Conservation (phyloP, 2,888 invertebrate species). For the Geotrupes spiniger region DNA sequence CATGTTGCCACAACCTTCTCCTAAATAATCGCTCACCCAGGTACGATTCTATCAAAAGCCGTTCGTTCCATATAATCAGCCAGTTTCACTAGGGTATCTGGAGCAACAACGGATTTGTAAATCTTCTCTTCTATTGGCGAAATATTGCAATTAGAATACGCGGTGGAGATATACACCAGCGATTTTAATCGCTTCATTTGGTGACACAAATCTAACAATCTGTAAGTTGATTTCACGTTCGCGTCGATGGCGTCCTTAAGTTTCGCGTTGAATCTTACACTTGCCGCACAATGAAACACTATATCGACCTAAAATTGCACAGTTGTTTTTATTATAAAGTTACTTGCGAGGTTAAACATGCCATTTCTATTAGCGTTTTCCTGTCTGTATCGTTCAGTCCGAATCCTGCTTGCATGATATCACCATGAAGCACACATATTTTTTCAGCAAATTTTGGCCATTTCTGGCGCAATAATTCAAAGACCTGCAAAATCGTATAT, state of each 20-base stretch:
- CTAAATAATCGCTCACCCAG: constrained; percentile 23
- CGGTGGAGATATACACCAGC: constrained; percentile 45
- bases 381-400: constrained; percentile 15
- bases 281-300: constrained; percentile 38
- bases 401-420: constrained; percentile 23
- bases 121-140: constrained; percentile 47
- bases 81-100: constrained; percentile 44
- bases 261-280: constrained; percentile 34
- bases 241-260: constrained; percentile 32
- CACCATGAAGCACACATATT: constrained; percentile 34
- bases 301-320: constrained; percentile 29
- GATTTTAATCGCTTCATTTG: constrained; percentile 32
- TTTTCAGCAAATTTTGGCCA: constrained; percentile 25
- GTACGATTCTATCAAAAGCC: constrained; percentile 37
- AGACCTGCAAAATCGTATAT: no score
- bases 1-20: no score
- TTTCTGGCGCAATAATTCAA: constrained; percentile 9
- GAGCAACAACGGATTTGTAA: constrained; percentile 47
- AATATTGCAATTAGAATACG: constrained; percentile 43
- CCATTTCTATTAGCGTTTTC: constrained; percentile 23
- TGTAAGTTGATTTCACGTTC: constrained; percentile 35
- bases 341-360: background rate
- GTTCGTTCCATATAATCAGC: constrained; percentile 41
- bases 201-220: constrained; percentile 28
- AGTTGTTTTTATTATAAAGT: background rate